A percentile compares a stretch with the other conserved stretches of the same genome.
Conservation (phyloP, 2,888 invertebrate genomes). For the Drosophila mercatorum region DNA sequence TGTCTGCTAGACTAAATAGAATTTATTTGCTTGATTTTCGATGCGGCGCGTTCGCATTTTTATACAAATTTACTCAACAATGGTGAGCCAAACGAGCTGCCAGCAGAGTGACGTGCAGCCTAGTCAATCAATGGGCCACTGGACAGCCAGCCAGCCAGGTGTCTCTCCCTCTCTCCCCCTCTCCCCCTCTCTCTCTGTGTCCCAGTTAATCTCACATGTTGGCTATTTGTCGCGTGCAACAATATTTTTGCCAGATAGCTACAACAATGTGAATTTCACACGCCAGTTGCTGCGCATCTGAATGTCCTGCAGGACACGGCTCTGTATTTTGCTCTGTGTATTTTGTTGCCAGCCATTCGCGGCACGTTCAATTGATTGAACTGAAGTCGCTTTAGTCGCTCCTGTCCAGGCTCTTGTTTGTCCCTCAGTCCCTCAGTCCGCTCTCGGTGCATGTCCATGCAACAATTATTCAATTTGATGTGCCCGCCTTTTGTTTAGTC, state of each 20-base stretch:
- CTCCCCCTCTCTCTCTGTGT: neutral
- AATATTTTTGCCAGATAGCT: conserved; percentile 60
- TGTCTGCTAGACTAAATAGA: conserved; percentile 53
- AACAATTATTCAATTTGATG: conserved; percentile 80
- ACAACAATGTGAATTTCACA: conserved; percentile 78
- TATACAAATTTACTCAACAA: conserved; percentile 59
- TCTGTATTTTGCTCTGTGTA: conserved; percentile 19
- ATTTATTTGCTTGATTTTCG: conserved; percentile 71
- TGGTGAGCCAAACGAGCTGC: conserved; percentile 52
- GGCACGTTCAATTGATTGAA: conserved; percentile 81
- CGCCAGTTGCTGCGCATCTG: conserved; percentile 56
- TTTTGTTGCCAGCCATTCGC: conserved; percentile 70
- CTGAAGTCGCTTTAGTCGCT: conserved; percentile 57
- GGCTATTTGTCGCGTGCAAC: conserved; percentile 70
- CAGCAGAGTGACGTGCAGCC: conserved; percentile 50
- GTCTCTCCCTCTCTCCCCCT: neutral
- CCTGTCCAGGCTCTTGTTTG: conserved; percentile 1
- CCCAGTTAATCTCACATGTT: conserved; percentile 69
- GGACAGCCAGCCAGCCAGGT: conserved; percentile 33
- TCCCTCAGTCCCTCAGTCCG: neutral
- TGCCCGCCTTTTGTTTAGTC: conserved; percentile 53
- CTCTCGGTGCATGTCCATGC: conserved; percentile 46
- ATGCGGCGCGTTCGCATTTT: conserved; percentile 48
- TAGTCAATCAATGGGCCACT: conserved; percentile 74
- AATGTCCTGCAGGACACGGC: conserved; percentile 21